Conservation (phyloP, 1,140 invertebrate species). For the Anagrus nilaparvatae region DNA sequence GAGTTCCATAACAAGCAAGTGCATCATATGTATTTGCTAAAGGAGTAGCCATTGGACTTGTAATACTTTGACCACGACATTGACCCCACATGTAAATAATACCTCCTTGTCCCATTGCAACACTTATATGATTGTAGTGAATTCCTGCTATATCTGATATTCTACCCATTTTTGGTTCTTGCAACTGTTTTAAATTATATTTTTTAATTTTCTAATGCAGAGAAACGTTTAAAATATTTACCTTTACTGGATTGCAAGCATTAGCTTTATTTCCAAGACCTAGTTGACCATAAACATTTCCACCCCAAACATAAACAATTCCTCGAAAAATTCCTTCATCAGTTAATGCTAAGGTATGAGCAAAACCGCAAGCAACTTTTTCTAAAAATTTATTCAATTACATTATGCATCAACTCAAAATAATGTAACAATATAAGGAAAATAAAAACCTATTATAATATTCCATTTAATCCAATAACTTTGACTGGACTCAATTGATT, state of each 20-base stretch:
- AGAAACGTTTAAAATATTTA: constrained; percentile 11
- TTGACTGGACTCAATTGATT: constrained; percentile 51
- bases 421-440: no score
- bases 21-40: constrained; percentile 52
- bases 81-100: constrained; percentile 60
- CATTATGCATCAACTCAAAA: no score
- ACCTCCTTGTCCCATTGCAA: constrained; percentile 50
- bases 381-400: constrained; percentile 25
- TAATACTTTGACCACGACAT: constrained; percentile 51
- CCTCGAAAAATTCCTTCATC: constrained; percentile 53
- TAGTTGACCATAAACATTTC: constrained; percentile 54
- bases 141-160: constrained; percentile 54
- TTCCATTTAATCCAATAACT: constrained; percentile 39
- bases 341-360: constrained; percentile 54
- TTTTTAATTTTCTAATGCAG: not conserved
- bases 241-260: constrained; percentile 44
- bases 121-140: constrained; percentile 54
- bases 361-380: constrained; percentile 56
- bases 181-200: constrained; percentile 18
- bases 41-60: constrained; percentile 45
- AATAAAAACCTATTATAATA: constrained; percentile 48
- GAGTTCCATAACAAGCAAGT: constrained; percentile 52
- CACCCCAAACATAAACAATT: constrained; percentile 59
- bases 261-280: constrained; percentile 52
- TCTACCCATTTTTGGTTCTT: constrained; percentile 35